Conservation (phyloP, 2,888 invertebrate genomes). For the Onchidella celtica region DNA sequence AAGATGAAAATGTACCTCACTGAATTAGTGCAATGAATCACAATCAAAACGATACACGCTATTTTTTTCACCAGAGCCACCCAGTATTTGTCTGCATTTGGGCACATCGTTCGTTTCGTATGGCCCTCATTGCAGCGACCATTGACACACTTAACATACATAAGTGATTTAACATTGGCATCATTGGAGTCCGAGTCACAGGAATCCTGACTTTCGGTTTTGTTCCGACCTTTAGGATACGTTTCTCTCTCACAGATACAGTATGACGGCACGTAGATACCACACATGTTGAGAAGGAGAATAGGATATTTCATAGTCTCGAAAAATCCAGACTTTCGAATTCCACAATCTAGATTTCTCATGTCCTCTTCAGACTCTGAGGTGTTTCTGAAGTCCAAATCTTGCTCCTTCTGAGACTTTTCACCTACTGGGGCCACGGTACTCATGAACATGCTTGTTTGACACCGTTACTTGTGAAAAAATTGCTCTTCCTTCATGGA, state of each 20-base stretch:
- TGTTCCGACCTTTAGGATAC: background rate
- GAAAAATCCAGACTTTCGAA: conserved; percentile 3
- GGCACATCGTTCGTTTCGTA: background rate
- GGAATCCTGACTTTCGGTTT: background rate
- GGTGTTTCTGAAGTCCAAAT: background rate
- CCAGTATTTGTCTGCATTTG: conserved; percentile 15
- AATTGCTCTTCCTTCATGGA: too few relatives aligned
- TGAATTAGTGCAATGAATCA: conserved; percentile 5
- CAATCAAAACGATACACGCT: conserved; percentile 7
- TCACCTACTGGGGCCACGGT: conserved; percentile 28
- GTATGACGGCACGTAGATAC: conserved; percentile 40
- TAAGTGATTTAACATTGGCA: background rate
- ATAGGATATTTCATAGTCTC: conserved; percentile 31
- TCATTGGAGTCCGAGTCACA: conserved; percentile 24
- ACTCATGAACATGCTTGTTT: conserved; percentile 24
- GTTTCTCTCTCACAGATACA: conserved; percentile 27
- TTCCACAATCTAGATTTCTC: background rate
- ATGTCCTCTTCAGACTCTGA: conserved; percentile 4
- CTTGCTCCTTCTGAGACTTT: background rate
- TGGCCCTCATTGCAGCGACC: background rate
- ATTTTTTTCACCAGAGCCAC: conserved; percentile 26
- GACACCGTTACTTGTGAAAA: background rate
- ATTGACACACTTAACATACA: conserved; percentile 20
- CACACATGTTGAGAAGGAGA: conserved; percentile 33
- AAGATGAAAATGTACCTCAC: conserved; percentile 31